Evolutionary conservation across 1,140 invertebrate genomes (phyloP).

Genomic region (Delia radicum): DNA sequence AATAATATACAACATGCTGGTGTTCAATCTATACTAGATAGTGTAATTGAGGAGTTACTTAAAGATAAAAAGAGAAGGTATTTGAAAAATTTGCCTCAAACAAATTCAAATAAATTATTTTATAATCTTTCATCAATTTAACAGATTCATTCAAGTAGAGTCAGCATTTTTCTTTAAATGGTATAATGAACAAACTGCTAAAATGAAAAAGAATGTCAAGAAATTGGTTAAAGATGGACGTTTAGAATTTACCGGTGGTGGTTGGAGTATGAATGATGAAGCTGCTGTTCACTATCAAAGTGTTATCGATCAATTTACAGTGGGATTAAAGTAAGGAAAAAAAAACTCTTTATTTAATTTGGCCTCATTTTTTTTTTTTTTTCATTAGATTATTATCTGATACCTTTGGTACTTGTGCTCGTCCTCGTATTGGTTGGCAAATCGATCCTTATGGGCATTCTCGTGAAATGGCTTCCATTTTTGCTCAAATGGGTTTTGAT

Average conservation of each 20-base stretch:
- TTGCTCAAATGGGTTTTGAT: slow-evolving; percentile 83
- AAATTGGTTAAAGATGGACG: slow-evolving; percentile 73
- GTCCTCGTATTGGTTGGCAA: slow-evolving; percentile 85
- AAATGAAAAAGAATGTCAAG: slow-evolving; percentile 62
- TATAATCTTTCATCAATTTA: not conserved
- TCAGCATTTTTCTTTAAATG: slow-evolving; percentile 92
- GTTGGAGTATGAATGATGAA: slow-evolving; percentile 95
- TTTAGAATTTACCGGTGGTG: slow-evolving; percentile 85
- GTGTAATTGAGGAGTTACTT: slow-evolving; percentile 75
- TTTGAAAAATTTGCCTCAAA: not conserved
- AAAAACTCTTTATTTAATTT: slow-evolving; percentile 10
- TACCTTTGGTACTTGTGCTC: slow-evolving; percentile 80
- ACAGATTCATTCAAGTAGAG: slow-evolving; percentile 77
- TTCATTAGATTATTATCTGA: slow-evolving; percentile 68
- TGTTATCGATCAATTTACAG: slow-evolving; percentile 91
- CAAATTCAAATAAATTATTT: not conserved
- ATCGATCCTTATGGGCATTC: slow-evolving; percentile 94
- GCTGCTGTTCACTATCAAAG: slow-evolving; percentile 89
- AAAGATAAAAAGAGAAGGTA: slow-evolving; percentile 65
- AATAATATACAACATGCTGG: slow-evolving; percentile 75
- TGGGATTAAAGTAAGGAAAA: slow-evolving; percentile 58
- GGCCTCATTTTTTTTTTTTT: too few species aligned
- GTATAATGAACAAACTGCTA: slow-evolving; percentile 77
- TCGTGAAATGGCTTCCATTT: slow-evolving; percentile 77
- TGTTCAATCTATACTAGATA: slow-evolving; percentile 90